Evolutionary conservation across 92 coral and sea anemone genomes (phyloP).

Genomic region (Hydrozoanthus gracilis): DNA sequence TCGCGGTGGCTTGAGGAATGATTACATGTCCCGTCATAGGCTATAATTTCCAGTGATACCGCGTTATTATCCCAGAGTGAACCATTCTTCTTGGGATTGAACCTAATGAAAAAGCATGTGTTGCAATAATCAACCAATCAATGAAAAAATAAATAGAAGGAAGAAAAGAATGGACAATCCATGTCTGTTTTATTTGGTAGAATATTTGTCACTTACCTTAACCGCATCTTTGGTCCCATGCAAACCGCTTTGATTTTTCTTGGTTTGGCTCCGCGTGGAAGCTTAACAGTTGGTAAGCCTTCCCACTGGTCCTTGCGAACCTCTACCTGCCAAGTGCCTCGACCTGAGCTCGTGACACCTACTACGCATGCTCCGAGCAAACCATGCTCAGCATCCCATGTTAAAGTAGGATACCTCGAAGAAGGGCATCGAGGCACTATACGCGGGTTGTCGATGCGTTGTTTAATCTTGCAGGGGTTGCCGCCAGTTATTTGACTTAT

Average conservation of each 20-base stretch:
- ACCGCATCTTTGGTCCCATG: neutral
- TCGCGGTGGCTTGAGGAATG: neutral
- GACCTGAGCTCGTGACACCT: slow-evolving; percentile 8
- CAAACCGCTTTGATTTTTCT: neutral
- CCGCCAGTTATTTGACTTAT: slow-evolving; percentile 8
- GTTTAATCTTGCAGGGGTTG: neutral
- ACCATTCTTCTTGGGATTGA: neutral
- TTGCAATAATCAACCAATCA: neutral
- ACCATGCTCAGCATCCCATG: neutral
- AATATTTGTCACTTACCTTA: neutral
- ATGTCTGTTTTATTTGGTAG: neutral
- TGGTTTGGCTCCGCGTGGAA: neutral
- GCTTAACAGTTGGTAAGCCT: neutral
- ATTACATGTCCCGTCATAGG: slow-evolving; percentile 20
- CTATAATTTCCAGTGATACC: neutral
- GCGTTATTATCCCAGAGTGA: slow-evolving; percentile 3
- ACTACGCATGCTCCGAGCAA: slow-evolving; percentile 1
- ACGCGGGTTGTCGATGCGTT: neutral
- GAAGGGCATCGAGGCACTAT: neutral
- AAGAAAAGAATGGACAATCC: neutral
- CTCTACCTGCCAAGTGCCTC: slow-evolving; percentile 21
- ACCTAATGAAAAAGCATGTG: neutral
- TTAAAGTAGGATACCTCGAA: neutral
- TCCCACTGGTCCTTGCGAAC: neutral
- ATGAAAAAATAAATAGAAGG: neutral